Evolutionary conservation across 1,140 invertebrate genomes (phyloP), one percentile per base, ranked within the genome.

Genomic region (Drosophila triauraria): DNA sequence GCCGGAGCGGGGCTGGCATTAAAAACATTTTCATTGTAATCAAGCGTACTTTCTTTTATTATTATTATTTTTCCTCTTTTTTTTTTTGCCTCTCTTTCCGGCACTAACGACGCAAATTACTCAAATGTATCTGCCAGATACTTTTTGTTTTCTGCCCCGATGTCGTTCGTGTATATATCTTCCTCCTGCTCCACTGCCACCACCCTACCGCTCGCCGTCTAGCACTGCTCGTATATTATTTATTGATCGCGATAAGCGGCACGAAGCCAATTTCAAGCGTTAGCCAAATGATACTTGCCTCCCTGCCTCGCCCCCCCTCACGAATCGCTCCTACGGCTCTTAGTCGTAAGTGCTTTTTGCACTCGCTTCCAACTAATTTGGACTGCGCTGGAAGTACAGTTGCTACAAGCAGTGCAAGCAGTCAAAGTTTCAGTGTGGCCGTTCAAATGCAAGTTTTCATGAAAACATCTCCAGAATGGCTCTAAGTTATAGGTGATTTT

Each of bases 1-100:
- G n/a, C 4, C 8, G 12, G 12, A 6, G 32, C 7, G 64, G 38
- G 72, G 47, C 47, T 54, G 60, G 78, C 70, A 90, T 90, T 90
- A 90, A 90, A 90, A 90, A 90, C 86, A 90, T 90, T 90, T 90
- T 90, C 86, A 90, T 90, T 90, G 85, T 91, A 90, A 90, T 90
- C 85, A 90, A 90, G 86, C 86, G 85, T 90, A 90, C 85, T 90
- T 90, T 90, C 85, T 90, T 90, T 90, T 90, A 90, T 90, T 91
- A 88, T 90, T 88, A 90, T 91, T 82, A 82, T 90, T 80, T 82
- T 20, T 20, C 1, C 1, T 20, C 20, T 20, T 20, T 20, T 79
- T 90, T 82, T 79, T 90, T 80, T 80, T 79, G 78, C 81, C 80
- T 90, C 85, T 87, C 84, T 75, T 50, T 87, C 84, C 82, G 82